Base-by-base conservation (phyloP, 2,888 invertebrate species). In the Elegia similella region DNA sequence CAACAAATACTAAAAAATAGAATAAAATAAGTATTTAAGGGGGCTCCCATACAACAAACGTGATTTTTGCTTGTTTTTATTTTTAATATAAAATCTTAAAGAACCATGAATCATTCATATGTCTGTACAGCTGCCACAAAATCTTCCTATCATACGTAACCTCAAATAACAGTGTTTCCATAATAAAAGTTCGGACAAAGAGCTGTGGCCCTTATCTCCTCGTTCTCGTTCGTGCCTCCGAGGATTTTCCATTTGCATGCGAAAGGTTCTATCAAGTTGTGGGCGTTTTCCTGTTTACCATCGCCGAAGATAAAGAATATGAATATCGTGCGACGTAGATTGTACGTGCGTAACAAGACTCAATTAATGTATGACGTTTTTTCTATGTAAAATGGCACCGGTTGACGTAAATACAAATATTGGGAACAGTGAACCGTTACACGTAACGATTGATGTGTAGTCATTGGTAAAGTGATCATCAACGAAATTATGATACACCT, bases 191-290 rank as follows among this genome's bases (percentile, higher is more conserved):
- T 52, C 5, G 12, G n/a, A 42, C 32, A 17, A 44, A 5, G 34
- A 38, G 38, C 23, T 29, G 5, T 15, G 5, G 54, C 34, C 54
- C 30, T 54, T 54, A 54, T 54, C 43, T 15, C 10, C 15, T 30
- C 29, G 16, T 34, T 32, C 43, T 30, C 43, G 44, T 44, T 54
- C 44, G 44, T 43, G 32, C 44, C 54, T 44, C 54, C 12, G 12
- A 44, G 44, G 54, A 30, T 54, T 54, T 54, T 44, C 44, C 44
- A 54, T 54, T 54, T 54, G 32, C 16, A 54, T 54, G 44, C 44
- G 16, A 43, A 32, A 15, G 16, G 43, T 43, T 43, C 42, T 55
- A 47, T 55, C 55, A 47, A 47, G n/a, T 55, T 46, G 47, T 55
- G 38, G 47, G 47, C 16, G 47, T 55, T 47, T 55, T 47, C 47